Evolutionary conservation across 2,888 invertebrate genomes (phyloP).

Genomic region (Drosophila multiciliata): DNA sequence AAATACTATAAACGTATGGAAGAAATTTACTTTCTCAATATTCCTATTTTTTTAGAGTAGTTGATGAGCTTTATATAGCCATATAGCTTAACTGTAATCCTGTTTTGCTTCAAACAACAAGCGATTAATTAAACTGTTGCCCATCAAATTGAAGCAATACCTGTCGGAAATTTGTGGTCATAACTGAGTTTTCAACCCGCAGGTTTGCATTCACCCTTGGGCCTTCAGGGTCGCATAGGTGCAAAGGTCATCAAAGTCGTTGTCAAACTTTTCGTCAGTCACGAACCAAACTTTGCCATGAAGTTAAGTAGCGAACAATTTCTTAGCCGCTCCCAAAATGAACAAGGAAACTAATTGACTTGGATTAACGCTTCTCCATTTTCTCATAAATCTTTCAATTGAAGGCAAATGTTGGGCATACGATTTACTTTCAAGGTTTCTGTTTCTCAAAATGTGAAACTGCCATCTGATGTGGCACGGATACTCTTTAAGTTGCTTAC

Average conservation of each 20-base stretch:
- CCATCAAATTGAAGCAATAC: slow-evolving; percentile 43
- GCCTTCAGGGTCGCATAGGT: slow-evolving; percentile 32
- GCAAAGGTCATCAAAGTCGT: slow-evolving; percentile 56
- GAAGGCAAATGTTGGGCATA: slow-evolving; percentile 30
- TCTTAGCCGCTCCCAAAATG: slow-evolving; percentile 51
- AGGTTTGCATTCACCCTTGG: slow-evolving; percentile 42
- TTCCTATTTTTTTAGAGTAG: background rate
- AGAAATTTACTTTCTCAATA: background rate
- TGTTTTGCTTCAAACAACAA: background rate
- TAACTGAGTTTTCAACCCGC: slow-evolving; percentile 48
- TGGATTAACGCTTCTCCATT: slow-evolving; percentile 71
- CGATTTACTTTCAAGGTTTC: slow-evolving; percentile 61
- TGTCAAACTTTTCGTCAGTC: slow-evolving; percentile 55
- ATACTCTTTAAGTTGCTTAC: slow-evolving; percentile 35
- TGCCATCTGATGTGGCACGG: slow-evolving; percentile 19
- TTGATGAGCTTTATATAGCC: background rate
- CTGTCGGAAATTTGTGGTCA: slow-evolving; percentile 28
- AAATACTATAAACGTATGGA: background rate
- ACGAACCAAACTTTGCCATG: slow-evolving; percentile 60
- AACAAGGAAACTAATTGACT: slow-evolving; percentile 82
- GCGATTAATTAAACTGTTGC: slow-evolving; percentile 33
- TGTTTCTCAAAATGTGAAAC: slow-evolving; percentile 2
- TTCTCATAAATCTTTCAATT: slow-evolving; percentile 69
- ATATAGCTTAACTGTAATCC: background rate
- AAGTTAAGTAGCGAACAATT: slow-evolving; percentile 71